Evolutionary conservation across 2,113 vertebrate genomes (phyloP), one percentile per base, ranked within the genome.

Genomic region (Amphilophus citrinellus): DNA sequence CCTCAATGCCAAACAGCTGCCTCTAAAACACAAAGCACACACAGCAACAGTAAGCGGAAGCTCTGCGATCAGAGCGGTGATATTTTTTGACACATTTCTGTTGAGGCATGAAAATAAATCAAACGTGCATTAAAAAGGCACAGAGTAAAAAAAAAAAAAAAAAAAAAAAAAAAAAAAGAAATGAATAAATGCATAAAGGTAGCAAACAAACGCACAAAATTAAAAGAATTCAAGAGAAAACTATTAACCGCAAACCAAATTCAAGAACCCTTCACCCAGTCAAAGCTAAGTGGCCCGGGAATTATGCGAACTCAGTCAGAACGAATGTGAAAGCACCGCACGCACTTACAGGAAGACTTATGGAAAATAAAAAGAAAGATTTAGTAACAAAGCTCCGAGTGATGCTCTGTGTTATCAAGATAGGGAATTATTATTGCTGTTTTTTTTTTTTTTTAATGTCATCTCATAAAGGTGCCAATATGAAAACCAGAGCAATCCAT

Each of bases 1-100:
- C 61, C 27, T 95, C 61, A 2, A 93, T 89, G 3, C 93, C 91
- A 78, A 95, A 88, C 37, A 94, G 83, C 87, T 95, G 94, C 57
- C 20, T 94, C 95, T 95, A 88, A 87, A 90, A 84, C 20, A 88
- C 68, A 44, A 61, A 80, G 68, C 9, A 59, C 7, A 81, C 3
- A 85, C 6, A 53, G 24, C 58, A 17, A 62, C 20, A 86, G 11
- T 37, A 32, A 76, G 30, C 68, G 63, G 63, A 83, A 85, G 71
- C 5, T 4, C 6, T 37, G 20, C 42, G 47, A 35, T 22, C 15
- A 75, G 6, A 66, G 7, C 60, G n/a, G 47, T 35, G 5, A 60
- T 42, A 60, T 8, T 71, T 56, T 61, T 27, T 44, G 44, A 3
- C 7, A 71, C 4, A 68, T 61, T 32, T n/a, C 27, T 20, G 17